Percentiles rank a stretch among this genome's conserved stretches.
phyloP scores from a whole-genome alignment of 2,113 vertebrate genomes.

The Embiotoca jacksoni region DNA sequence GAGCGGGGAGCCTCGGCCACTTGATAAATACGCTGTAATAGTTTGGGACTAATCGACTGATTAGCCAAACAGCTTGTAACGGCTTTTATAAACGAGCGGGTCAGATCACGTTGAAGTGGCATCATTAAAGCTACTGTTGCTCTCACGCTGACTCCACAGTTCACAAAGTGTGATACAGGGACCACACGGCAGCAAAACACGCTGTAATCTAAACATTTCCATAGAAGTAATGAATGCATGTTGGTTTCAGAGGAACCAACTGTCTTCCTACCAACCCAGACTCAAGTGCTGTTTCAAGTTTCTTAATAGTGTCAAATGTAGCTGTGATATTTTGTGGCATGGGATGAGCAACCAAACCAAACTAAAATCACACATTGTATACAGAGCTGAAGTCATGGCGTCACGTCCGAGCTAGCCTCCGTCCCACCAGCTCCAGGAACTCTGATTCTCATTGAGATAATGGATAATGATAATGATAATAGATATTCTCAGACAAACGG shows the following conservation, averaged over 20 bases:
- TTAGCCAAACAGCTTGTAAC: conserved; percentile 62
- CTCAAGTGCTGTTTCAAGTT: neutral
- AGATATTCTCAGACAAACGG: too few species aligned
- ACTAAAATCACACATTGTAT: too few species aligned
- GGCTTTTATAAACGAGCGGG: conserved; percentile 53
- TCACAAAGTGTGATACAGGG: neutral
- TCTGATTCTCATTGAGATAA: too few species aligned
- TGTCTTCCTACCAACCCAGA: neutral
- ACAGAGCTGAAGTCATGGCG: too few species aligned
- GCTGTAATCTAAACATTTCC: too few species aligned
- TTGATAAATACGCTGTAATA: conserved; percentile 67
- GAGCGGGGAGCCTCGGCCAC: conserved; percentile 73
- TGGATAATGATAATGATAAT: too few species aligned
- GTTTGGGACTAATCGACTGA: conserved; percentile 61
- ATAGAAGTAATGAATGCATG: too few species aligned
- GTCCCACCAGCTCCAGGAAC: too few species aligned
- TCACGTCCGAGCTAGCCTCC: too few species aligned
- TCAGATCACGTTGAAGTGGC: conserved; percentile 43
- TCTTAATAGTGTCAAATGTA: neutral
- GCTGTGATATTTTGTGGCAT: neutral
- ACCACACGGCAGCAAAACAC: neutral
- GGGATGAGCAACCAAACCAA: neutral
- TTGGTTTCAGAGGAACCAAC: too few species aligned
- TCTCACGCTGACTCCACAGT: conserved; percentile 7
- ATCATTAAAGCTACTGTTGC: conserved; percentile 43